phyloP scores from a whole-genome alignment of 2,797 vertebrate genomes.

The Sebastes nivosus region DNA sequence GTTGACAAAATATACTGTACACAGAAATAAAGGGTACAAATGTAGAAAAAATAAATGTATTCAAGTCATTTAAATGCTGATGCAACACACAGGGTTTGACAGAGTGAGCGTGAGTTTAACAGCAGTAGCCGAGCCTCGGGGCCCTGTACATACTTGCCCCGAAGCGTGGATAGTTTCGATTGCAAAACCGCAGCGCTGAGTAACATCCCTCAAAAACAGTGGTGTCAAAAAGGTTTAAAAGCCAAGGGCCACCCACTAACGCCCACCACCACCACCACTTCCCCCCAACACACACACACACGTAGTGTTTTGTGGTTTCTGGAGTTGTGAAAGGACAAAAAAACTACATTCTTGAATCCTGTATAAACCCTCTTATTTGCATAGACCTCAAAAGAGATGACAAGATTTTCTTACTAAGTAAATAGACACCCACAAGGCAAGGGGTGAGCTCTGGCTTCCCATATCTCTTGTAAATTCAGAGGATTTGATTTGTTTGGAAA shows the following conservation, averaged over 20 bases:
- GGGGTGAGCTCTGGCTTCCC: conserved; percentile 24
- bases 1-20: neutral
- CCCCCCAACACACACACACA: neutral
- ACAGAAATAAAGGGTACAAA: neutral
- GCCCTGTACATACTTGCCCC: conserved; percentile 90
- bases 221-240: conserved; percentile 39
- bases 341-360: conserved; percentile 18
- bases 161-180: conserved; percentile 90
- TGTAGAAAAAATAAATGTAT: neutral
- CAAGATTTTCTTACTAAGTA: conserved; percentile 25
- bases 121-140: conserved; percentile 73
- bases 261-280: neutral
- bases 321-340: conserved; percentile 1
- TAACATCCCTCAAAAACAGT: conserved; percentile 35
- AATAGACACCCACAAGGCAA: conserved; percentile 36
- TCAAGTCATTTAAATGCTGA: neutral
- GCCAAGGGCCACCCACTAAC: conserved; percentile 37
- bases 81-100: conserved; percentile 2
- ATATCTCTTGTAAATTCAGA: conserved; percentile 12
- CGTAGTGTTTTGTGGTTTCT: conserved; percentile 12
- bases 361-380: conserved; percentile 41
- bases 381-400: conserved; percentile 28
- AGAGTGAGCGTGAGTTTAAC: conserved; percentile 60
- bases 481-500: conserved; percentile 60
- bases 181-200: conserved; percentile 88